Base-by-base conservation (phyloP, 2,888 invertebrate species). In the Cheiracanthium punctorium region DNA sequence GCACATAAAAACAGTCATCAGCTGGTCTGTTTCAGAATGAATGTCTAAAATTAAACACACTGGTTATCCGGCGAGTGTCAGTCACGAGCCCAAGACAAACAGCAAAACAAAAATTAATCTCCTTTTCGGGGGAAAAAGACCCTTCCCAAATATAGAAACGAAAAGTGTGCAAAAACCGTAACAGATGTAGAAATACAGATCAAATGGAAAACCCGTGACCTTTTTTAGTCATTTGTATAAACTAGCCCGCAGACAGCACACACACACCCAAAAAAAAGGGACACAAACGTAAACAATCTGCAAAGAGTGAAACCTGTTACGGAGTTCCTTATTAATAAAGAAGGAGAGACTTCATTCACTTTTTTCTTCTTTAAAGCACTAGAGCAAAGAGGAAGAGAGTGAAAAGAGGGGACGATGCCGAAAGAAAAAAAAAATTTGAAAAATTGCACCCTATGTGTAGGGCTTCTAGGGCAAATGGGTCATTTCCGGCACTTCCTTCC, bases 391-490 rank as follows among this genome's bases (percentile, higher is more conserved):
- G 48, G n/a, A 48, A 48, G 48, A 48, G 75, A 52, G 58, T 20
- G 37, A 41, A 74, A 65, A 43, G 76, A 43, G 28, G 20, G 72
- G 58, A 64, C 37, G 37, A 37, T 7, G 37, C 37, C 4, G 37
- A 37, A 37, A n/a, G 17, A 37, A 37, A n/a, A n/a, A n/a, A n/a
- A n/a, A n/a, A n/a, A n/a, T n/a, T n/a, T n/a, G n/a, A n/a, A n/a
- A n/a, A n/a, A n/a, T n/a, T n/a, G 17, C 2, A 17, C 12, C 17
- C 48, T 48, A 2, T 2, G 48, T 2, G 17, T 82, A 82, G 28
- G 84, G 79, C 84, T 85, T 85, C 84, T 74, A 52, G 43, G 74
- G 58, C 79, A 85, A 85, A 85, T 85, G 70, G 79, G 84, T 85
- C 84, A 85, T 85, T 85, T 85, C 84, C 84, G 67, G 30, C 74